Conservation (phyloP, 2,113 vertebrate genomes). For the Pedionomus torquatus region DNA sequence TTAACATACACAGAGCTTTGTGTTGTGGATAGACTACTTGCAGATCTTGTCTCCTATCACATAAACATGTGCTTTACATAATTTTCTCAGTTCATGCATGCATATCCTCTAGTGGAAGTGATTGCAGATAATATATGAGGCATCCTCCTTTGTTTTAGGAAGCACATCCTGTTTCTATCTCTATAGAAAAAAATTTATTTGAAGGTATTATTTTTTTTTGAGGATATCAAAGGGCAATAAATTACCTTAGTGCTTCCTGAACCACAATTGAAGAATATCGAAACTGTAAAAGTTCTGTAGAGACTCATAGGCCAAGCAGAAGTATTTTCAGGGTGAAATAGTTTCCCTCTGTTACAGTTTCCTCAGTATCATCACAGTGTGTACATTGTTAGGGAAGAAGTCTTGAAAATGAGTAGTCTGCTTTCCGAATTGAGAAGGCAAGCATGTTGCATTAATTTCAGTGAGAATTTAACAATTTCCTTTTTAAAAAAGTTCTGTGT, state of each 20-base stretch:
- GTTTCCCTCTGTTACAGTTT: too few relatives aligned
- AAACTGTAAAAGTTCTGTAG: not conserved
- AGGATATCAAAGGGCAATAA: not conserved
- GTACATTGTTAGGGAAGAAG: not conserved
- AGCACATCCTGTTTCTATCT: not conserved
- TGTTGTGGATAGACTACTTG: not conserved
- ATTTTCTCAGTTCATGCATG: not conserved
- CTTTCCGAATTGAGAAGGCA: not conserved
- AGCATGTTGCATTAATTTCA: not conserved
- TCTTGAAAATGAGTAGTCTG: not conserved
- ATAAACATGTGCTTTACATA: not conserved
- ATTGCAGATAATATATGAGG: not conserved
- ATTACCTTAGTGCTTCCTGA: not conserved
- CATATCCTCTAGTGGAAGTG: not conserved
- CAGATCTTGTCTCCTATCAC: not conserved
- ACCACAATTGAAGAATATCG: not conserved
- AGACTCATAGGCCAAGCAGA: not conserved
- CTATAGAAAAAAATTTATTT: not conserved
- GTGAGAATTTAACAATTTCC: not conserved
- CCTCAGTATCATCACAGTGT: not conserved
- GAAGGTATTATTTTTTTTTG: not conserved
- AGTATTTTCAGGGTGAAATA: not conserved
- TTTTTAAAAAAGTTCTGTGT: not conserved
- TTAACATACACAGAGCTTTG: not conserved
- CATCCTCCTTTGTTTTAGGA: not conserved